Conservation (phyloP, 2,113 vertebrate species). For the Colius striatus region DNA sequence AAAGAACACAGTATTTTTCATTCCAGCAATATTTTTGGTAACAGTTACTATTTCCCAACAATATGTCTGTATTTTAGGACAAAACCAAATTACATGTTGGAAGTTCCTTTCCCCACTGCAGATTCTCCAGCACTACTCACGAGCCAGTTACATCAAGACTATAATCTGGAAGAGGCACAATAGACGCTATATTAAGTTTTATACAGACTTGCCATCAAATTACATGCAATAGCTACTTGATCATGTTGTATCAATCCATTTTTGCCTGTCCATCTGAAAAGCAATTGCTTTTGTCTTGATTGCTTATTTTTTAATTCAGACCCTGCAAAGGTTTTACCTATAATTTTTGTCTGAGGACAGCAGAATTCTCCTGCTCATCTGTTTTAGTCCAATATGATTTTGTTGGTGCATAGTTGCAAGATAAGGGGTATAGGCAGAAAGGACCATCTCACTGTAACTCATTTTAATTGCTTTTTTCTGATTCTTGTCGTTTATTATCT, state of each 20-base stretch:
- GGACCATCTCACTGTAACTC: neutral
- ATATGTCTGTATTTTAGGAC: conserved; percentile 64
- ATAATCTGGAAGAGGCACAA: conserved; percentile 49
- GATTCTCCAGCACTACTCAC: conserved; percentile 35
- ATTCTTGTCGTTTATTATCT: neutral
- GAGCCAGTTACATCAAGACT: conserved; percentile 40
- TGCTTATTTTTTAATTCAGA: conserved; percentile 2
- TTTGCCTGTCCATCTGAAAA: conserved; percentile 4
- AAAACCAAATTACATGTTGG: conserved; percentile 70
- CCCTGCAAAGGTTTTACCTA: neutral
- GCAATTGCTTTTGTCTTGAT: conserved; percentile 16
- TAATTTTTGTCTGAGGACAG: neutral
- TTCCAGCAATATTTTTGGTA: conserved; percentile 63
- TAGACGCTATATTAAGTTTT: conserved; percentile 65
- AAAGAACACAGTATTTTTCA: conserved; percentile 43
- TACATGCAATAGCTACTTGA: conserved; percentile 15
- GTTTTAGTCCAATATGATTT: neutral
- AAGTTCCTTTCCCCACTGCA: conserved; percentile 49
- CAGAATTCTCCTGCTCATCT: neutral
- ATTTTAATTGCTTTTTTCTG: neutral
- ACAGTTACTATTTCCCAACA: conserved; percentile 70
- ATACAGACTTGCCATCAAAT: conserved; percentile 53
- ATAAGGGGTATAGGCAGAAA: neutral
- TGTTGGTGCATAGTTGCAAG: neutral
- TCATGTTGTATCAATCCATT: neutral